These are phyloP conservation scores for Pollicipes pollicipes DNA, from an alignment of 1,140 invertebrate genomes.

Conservation along the genomic window DNA sequence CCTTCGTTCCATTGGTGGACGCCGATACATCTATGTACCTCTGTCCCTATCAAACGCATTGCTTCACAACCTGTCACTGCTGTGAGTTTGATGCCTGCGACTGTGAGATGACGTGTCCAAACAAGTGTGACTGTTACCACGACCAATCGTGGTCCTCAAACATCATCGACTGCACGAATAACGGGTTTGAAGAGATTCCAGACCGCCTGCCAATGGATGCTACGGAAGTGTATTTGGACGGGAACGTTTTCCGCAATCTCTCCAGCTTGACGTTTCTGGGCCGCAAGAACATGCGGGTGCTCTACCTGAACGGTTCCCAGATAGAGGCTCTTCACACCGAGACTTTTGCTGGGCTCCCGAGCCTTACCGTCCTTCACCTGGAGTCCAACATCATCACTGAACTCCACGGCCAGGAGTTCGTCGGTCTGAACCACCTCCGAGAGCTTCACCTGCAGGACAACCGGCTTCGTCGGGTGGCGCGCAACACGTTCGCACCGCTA, in stretches of 20 bases:
- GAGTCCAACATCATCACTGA: constrained; percentile 55
- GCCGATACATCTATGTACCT: constrained; percentile 67
- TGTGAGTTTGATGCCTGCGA: too few species aligned
- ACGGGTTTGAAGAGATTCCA: constrained; percentile 53
- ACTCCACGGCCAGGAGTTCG: constrained; percentile 67
- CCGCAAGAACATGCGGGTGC: constrained; percentile 57
- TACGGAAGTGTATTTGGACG: constrained; percentile 71
- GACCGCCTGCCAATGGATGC: constrained; percentile 81
- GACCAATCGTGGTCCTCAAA: constrained; percentile 82
- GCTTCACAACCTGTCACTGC: constrained; percentile 75
- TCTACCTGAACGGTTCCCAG: constrained; percentile 67
- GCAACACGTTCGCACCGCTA: constrained; percentile 55
- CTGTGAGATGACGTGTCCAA: constrained; percentile 85
- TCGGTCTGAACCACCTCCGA: constrained; percentile 39
- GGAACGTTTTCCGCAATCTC: constrained; percentile 53
- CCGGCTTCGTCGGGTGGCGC: constrained; percentile 48
- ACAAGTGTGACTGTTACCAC: constrained; percentile 77
- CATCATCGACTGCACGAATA: constrained; percentile 67
- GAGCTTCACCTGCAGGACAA: constrained; percentile 47
- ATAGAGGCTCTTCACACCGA: constrained; percentile 71
- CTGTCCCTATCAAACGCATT: constrained; percentile 76
- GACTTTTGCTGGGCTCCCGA: constrained; percentile 73
- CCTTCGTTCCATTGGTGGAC: constrained; percentile 35
- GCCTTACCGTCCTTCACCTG: constrained; percentile 59
- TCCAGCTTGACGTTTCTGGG: constrained; percentile 74